Percentiles rank a stretch among this genome's conserved stretches.
Evolutionary conservation across 2,797 vertebrate genomes (phyloP).

Genomic region (Synaphobranchus kaupii): DNA sequence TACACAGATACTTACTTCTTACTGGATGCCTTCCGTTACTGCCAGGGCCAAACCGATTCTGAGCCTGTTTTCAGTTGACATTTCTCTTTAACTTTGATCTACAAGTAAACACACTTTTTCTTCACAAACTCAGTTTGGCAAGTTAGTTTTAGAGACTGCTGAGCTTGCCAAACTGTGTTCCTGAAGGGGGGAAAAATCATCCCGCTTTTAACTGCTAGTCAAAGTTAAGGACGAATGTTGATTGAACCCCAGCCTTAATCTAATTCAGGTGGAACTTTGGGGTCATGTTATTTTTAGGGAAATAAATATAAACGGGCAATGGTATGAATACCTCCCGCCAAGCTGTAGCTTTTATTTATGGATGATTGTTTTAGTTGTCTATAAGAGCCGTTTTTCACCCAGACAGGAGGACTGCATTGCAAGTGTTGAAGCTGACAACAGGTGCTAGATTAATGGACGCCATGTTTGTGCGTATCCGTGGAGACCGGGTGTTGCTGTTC

Average conservation of each 20-base stretch:
- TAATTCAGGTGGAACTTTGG: neutral
- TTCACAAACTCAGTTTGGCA: neutral
- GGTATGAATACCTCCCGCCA: neutral
- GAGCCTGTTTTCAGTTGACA: no score
- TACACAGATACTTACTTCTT: neutral
- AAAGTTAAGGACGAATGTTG: neutral
- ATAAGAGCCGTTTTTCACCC: neutral
- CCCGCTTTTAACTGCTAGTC: neutral
- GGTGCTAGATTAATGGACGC: slow-evolving; percentile 9
- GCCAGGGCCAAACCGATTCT: no score
- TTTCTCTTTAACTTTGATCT: no score
- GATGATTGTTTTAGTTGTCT: neutral
- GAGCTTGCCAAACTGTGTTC: neutral
- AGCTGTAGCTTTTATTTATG: neutral
- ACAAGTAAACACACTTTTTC: no score
- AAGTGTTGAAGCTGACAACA: neutral
- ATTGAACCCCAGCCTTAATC: neutral
- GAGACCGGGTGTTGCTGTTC: neutral
- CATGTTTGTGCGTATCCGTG: neutral
- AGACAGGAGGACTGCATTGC: neutral
- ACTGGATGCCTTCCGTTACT: neutral
- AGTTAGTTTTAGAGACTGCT: neutral
- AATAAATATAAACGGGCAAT: neutral
- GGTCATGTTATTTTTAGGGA: neutral
- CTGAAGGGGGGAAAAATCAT: neutral